Conservation (phyloP, 1,140 invertebrate species). For the Drosophila subobscura region DNA sequence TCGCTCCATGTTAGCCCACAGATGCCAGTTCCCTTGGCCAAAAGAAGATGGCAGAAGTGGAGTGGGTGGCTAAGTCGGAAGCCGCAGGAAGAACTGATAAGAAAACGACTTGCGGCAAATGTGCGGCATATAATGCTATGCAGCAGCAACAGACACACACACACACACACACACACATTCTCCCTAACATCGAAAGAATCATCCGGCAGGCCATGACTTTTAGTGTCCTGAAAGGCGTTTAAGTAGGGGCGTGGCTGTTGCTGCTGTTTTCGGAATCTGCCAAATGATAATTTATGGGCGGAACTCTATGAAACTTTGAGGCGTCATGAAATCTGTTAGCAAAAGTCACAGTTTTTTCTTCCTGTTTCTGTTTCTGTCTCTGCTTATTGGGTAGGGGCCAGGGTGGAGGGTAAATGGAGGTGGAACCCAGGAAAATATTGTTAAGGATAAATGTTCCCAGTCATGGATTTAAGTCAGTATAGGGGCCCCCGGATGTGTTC, state of each 20-base stretch:
- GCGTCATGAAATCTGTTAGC: constrained; percentile 72
- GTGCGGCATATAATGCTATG: constrained; percentile 62
- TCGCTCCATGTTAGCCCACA: constrained; percentile 34
- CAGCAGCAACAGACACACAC: constrained; percentile 33
- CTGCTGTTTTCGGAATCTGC: constrained; percentile 36
- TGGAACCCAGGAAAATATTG: not conserved
- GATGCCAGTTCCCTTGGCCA: constrained; percentile 4
- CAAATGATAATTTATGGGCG: constrained; percentile 80
- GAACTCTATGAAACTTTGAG: constrained; percentile 65
- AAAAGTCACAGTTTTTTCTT: constrained; percentile 33
- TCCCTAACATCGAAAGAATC: constrained; percentile 18
- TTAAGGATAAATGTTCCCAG: constrained; percentile 11
- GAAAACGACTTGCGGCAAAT: constrained; percentile 72
- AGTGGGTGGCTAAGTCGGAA: constrained; percentile 28
- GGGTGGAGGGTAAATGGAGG: not conserved
- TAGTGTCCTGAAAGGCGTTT: constrained; percentile 21
- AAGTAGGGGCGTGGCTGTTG: constrained; percentile 28
- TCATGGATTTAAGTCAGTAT: constrained; percentile 31
- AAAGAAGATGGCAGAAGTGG: constrained; percentile 13
- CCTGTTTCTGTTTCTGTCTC: not conserved
- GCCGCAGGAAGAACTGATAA: constrained; percentile 67
- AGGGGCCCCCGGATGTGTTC: constrained; percentile 29
- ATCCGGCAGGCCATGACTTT: constrained; percentile 36
- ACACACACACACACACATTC: not conserved
- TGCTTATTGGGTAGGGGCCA: too few species aligned